phyloP scores from a whole-genome alignment of 1,140 invertebrate species.

The Cherax destructor region DNA sequence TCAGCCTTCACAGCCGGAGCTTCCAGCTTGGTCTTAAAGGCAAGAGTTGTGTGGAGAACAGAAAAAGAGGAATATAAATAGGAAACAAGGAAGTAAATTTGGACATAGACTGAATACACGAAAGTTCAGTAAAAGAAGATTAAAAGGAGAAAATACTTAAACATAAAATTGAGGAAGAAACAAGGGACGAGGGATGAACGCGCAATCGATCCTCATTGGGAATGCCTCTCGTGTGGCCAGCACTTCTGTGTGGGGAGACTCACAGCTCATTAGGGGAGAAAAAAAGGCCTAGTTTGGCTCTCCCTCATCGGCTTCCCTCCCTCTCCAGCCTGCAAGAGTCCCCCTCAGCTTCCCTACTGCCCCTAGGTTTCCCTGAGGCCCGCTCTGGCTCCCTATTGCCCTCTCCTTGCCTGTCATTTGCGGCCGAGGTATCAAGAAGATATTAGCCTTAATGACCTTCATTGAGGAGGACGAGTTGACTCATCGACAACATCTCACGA shows the following conservation, averaged over 20 bases:
- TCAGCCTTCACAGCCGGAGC: too few species aligned
- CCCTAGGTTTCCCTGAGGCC: background rate
- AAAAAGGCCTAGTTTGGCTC: slow-evolving; percentile 20
- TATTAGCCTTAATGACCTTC: slow-evolving; percentile 33
- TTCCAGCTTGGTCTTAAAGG: too few species aligned
- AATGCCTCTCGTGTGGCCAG: slow-evolving; percentile 22
- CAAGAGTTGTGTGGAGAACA: too few species aligned
- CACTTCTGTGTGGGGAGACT: slow-evolving; percentile 34
- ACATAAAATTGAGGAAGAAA: background rate
- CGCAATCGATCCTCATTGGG: slow-evolving; percentile 39
- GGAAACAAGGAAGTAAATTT: too few species aligned
- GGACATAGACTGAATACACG: too few species aligned
- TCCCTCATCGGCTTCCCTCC: background rate
- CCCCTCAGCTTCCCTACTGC: background rate
- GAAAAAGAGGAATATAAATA: too few species aligned
- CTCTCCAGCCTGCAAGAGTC: too few species aligned
- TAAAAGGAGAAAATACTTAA: background rate
- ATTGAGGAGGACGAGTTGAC: background rate
- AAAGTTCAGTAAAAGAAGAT: too few species aligned
- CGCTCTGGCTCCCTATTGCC: background rate
- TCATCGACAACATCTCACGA: background rate
- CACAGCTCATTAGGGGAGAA: slow-evolving; percentile 35
- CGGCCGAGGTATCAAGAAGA: slow-evolving; percentile 37
- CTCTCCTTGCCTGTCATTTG: slow-evolving; percentile 11
- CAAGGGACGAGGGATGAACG: background rate